Base-by-base conservation (phyloP, 1,140 invertebrate genomes). In the Euglossa dilemma region DNA sequence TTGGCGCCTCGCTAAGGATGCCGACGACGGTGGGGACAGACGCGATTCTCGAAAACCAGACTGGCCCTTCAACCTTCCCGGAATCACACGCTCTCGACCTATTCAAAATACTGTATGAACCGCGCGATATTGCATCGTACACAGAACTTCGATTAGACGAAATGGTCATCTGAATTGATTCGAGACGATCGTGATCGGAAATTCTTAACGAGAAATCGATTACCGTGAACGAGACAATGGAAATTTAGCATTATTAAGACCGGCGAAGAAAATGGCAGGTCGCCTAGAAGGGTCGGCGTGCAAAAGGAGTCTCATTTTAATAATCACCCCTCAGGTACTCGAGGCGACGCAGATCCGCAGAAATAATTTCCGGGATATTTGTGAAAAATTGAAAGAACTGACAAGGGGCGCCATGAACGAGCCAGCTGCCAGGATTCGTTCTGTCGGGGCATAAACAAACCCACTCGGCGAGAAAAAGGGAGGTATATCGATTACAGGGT, bases 41-140 rank as follows among this genome's bases (percentile, higher is more conserved):
- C 91, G 84, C 84, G 83, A 91, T 92, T 92, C 91, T 85, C 63
- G 85, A 92, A 92, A 92, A 83, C 80, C 78, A 87, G 88, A 82
- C 88, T 87, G 88, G 83, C 67, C 79, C 80, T 86, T 73, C 80
- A 75, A 81, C 81, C 74, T 90, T 90, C 89, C 67, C 73, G 78
- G 89, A 90, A 90, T 84, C 57, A 72, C 63, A 52, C 57, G 11
- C 36, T 45, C 25, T 36, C 73, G 82, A 45, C 70, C 75, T 69
- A 66, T 76, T 77, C 64, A 63, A 78, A 83, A 87, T 59, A 52
- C 23, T 57, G 6, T 23, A 45, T 80, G 52, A 81, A 85, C 66
- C 43, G 45, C 36, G 45, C 36, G 16, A 79, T n/a, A 50, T 59
- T 71, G 54, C 43, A 28, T 50, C 36, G 56, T 57, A 72, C 7